These are phyloP conservation scores for Hypomecis punctinalis DNA, from an alignment of 2,888 invertebrate species.

Conservation along the genomic window DNA sequence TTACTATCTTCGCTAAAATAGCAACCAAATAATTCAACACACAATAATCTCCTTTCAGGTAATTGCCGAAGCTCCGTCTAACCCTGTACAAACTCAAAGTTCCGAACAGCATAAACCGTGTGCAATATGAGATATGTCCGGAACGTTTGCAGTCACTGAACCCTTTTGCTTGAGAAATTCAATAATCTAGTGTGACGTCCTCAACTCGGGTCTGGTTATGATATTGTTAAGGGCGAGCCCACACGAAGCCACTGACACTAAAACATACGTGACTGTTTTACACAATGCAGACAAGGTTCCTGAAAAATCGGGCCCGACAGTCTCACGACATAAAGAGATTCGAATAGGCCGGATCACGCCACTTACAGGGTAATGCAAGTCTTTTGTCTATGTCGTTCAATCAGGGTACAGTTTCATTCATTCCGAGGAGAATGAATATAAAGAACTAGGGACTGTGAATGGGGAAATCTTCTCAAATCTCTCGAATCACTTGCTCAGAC, in stretches of 20 bases:
- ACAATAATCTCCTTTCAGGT: too few species aligned
- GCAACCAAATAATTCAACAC: too few species aligned
- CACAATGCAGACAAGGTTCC: conserved; percentile 56
- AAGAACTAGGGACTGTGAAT: conserved; percentile 53
- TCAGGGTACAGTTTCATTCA: conserved; percentile 61
- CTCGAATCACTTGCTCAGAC: conserved; percentile 43
- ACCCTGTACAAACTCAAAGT: neutral
- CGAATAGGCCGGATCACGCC: conserved; percentile 64
- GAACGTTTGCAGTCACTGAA: conserved; percentile 57
- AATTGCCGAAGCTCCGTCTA: neutral
- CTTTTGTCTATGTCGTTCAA: conserved; percentile 68
- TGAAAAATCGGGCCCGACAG: conserved; percentile 66
- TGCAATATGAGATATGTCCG: conserved; percentile 44
- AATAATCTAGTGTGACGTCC: conserved; percentile 57
- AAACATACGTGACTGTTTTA: conserved; percentile 73
- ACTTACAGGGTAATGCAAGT: conserved; percentile 67
- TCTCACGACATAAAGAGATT: conserved; percentile 64
- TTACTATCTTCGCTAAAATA: too few species aligned
- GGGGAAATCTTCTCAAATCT: conserved; percentile 48
- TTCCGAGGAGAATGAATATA: conserved; percentile 53
- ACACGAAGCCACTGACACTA: conserved; percentile 65
- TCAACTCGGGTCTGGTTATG: conserved; percentile 60
- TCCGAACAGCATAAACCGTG: conserved; percentile 11
- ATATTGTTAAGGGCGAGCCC: conserved; percentile 65
- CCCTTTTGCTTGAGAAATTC: conserved; percentile 63